These are phyloP conservation scores for Melieria crassipennis DNA, from an alignment of 2,888 invertebrate genomes.

Conservation along the genomic window DNA sequence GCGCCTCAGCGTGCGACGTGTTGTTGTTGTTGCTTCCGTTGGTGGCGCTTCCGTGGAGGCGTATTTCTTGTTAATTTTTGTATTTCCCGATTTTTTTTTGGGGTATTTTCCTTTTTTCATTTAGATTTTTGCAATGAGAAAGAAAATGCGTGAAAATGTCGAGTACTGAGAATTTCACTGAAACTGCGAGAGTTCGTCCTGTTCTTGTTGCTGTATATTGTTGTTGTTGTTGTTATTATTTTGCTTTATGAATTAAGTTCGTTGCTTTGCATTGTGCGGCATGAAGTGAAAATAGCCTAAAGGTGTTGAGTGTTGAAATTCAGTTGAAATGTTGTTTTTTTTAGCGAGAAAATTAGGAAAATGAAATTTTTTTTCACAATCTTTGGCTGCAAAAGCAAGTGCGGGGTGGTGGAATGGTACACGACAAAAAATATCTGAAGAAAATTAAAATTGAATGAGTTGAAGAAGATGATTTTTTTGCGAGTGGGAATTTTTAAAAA, in stretches of 20 bases:
- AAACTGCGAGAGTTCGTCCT: slow-evolving; percentile 2
- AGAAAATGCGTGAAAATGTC: slow-evolving; percentile 8
- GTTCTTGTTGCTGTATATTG: neutral
- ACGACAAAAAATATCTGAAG: no score
- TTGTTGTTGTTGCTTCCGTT: no score
- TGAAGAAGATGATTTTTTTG: no score
- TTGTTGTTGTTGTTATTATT: neutral
- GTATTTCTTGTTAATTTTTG: neutral
- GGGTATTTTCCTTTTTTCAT: neutral
- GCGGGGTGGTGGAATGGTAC: no score
- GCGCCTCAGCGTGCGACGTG: no score
- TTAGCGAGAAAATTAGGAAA: slow-evolving; percentile 2
- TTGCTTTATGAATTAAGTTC: neutral
- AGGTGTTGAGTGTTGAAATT: slow-evolving; percentile 17
- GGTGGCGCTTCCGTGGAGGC: neutral
- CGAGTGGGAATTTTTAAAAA: no score
- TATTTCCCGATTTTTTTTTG: neutral
- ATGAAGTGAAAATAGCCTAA: neutral
- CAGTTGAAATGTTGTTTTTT: neutral
- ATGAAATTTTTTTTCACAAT: neutral
- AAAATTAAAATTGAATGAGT: no score
- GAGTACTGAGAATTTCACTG: neutral
- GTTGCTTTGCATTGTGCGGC: neutral
- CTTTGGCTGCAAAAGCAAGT: no score
- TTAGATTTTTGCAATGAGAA: no score